Conservation (phyloP, 2,888 invertebrate species). For the Chymomyza fuscimana region DNA sequence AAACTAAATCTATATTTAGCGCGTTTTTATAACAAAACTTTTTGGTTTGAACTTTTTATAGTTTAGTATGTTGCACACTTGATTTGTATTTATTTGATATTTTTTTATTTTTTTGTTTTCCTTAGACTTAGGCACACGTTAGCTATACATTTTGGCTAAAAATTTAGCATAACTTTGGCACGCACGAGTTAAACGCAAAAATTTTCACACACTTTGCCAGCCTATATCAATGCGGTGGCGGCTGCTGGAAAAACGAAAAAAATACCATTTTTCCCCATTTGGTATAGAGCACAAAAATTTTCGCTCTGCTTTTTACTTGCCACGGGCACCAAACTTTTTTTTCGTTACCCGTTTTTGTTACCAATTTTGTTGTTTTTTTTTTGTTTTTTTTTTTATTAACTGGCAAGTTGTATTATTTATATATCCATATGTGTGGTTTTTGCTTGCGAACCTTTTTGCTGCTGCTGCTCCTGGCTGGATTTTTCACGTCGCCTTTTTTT, state of each 20-base stretch:
- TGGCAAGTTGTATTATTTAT: not conserved
- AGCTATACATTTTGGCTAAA: not conserved
- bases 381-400: not conserved
- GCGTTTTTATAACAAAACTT: not conserved
- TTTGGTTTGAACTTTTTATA: not conserved
- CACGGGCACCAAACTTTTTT: constrained; percentile 50
- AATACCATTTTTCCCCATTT: constrained; percentile 55
- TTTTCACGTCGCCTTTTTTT: constrained; percentile 68
- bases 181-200: constrained; percentile 26
- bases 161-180: constrained; percentile 19
- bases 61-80: not conserved
- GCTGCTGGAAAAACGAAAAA: constrained; percentile 18
- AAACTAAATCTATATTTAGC: constrained; percentile 29
- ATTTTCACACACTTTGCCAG: constrained; percentile 33
- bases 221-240: not conserved
- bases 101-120: not conserved
- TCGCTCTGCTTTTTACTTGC: not conserved
- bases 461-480: constrained; percentile 18
- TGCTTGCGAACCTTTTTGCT: constrained; percentile 5
- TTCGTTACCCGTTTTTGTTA: constrained; percentile 4
- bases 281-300: constrained; percentile 64
- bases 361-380: not conserved
- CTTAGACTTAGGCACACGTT: not conserved
- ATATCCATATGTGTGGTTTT: not conserved
- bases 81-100: not conserved